phyloP scores from a whole-genome alignment of 1,140 invertebrate species.

The Stegodyphus dumicola region DNA sequence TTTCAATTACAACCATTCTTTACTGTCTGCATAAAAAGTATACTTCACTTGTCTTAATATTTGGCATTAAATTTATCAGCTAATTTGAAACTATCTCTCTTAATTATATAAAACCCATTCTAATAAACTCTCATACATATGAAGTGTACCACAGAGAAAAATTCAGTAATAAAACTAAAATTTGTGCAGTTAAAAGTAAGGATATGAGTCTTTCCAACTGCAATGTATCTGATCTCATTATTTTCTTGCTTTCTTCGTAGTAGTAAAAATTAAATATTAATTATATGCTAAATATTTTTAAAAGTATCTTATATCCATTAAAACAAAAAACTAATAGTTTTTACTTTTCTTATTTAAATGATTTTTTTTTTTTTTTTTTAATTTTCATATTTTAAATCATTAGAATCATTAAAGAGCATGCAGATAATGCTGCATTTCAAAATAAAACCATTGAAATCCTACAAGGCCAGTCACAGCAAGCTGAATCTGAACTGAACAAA shows the following conservation, averaged over 20 bases:
- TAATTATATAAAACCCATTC: no score
- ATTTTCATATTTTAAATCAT: not conserved
- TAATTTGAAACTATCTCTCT: no score
- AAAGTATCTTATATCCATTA: not conserved
- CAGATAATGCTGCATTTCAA: slow-evolving; percentile 69
- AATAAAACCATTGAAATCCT: slow-evolving; percentile 70
- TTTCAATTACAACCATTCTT: no score
- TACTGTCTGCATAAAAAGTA: no score
- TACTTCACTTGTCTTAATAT: no score
- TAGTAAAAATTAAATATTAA: not conserved
- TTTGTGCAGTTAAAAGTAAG: no score
- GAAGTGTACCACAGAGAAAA: no score
- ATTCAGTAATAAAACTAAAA: no score
- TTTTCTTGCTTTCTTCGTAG: not conserved
- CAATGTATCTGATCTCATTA: not conserved
- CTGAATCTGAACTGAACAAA: slow-evolving; percentile 65
- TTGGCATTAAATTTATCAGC: no score
- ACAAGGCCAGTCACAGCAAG: slow-evolving; percentile 66
- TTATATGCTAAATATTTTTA: not conserved
- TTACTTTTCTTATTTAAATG: not conserved
- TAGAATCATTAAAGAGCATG: slow-evolving; percentile 70
- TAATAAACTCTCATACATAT: no score
- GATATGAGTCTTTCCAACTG: no score
- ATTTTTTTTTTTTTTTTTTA: slow-evolving; percentile 1
- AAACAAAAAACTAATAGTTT: not conserved